Base-by-base conservation (phyloP, 2,113 vertebrate species). In the Pholis gunnellus region DNA sequence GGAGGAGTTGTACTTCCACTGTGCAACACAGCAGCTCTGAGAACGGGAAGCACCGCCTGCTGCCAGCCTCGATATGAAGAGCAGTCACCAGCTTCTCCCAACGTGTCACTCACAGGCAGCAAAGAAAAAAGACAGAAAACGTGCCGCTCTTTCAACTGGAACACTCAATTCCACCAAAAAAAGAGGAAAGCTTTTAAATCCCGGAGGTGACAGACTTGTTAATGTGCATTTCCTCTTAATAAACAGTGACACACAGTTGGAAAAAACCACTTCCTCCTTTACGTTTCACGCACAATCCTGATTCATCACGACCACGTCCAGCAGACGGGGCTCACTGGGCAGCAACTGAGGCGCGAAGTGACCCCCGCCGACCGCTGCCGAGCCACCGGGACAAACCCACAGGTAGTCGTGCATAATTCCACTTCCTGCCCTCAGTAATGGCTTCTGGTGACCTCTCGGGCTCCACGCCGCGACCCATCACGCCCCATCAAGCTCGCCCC, bases 361-460 rank as follows among this genome's bases (percentile, higher is more conserved):
- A 88, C 84, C 87, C 78, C 78, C 70, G 50, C 75, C 66, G 74
- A 88, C 84, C 46, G 29, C 70, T 31, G 46, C 10, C 42, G 42
- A 14, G 42, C 44, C 44, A 15, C 44, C 44, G 75, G 82, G 54
- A 75, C 70, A 78, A 79, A 76, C 73, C 82, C 77, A 85, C 88
- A 88, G 84, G 92, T 89, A 85, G 81, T 75, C 38, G 78, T 75
- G 83, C 81, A 81, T 72, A 81, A 89, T 88, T 87, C 73, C 81
- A 78, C 82, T 88, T 90, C 86, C 89, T 89, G 82, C 70, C 52
- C 42, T 38, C 31, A 3, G 67, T 90, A 85, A 92, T 77, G 65
- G 76, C 83, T 87, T 82, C 88, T 81, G 75, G 79, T 87, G 90
- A 89, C 85, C 87, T 80, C 83, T 75, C 0, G 92, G 92, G 54